Evolutionary conservation across 1,140 invertebrate species (phyloP).

Genomic region (Drosophila repleta): DNA sequence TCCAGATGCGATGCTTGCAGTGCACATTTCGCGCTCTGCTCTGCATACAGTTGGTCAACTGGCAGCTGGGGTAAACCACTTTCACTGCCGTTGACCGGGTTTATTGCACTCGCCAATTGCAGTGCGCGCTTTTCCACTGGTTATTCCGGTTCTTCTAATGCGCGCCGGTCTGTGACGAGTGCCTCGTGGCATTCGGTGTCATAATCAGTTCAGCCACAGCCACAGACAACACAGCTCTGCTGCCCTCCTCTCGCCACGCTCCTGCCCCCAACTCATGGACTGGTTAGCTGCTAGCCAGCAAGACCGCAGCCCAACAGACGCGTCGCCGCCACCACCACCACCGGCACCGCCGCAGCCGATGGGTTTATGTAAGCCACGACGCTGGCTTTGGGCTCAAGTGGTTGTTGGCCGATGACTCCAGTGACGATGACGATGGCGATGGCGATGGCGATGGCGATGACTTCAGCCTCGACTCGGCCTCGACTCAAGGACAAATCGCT

Average conservation of each 20-base stretch:
- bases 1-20: background rate
- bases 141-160: constrained; percentile 80
- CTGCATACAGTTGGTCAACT: constrained; percentile 5
- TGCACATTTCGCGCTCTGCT: background rate
- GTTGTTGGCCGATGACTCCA: constrained; percentile 38
- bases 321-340: background rate
- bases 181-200: constrained; percentile 68
- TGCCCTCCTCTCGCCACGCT: constrained; percentile 3
- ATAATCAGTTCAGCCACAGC: constrained; percentile 68
- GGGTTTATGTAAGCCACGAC: constrained; percentile 31
- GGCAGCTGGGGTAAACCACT: constrained; percentile 61
- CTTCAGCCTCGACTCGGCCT: constrained; percentile 64
- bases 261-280: constrained; percentile 7
- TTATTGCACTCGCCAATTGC: constrained; percentile 71
- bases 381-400: constrained; percentile 66
- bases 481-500: constrained; percentile 75
- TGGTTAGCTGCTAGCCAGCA: constrained; percentile 15
- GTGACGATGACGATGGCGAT: constrained; percentile 10
- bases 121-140: constrained; percentile 70
- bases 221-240: constrained; percentile 18
- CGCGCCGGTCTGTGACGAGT: constrained; percentile 46
- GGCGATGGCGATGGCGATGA: constrained; percentile 34
- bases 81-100: constrained; percentile 77
- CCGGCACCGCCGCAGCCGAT: background rate
- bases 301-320: constrained; percentile 27